Percentiles rank a stretch among this genome's conserved stretches.
Conservation (phyloP, 2,113 vertebrate species). For the Nymphicus hollandicus region DNA sequence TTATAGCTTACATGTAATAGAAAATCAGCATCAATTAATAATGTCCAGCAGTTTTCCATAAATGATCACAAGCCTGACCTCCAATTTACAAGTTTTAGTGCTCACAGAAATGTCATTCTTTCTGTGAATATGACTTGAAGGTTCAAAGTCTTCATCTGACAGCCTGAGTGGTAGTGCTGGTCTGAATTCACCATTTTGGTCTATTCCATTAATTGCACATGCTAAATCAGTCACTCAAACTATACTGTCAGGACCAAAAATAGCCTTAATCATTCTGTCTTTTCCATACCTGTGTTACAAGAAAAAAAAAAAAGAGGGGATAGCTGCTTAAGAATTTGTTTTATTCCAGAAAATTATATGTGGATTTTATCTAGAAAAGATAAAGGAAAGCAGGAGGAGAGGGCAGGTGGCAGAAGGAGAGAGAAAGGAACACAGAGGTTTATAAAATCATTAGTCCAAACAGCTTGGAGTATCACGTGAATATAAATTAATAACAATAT, state of each 20-base stretch:
- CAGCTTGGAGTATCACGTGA: not conserved
- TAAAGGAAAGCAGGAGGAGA: not conserved
- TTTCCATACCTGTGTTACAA: not conserved
- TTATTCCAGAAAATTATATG: not conserved
- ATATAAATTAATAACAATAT: not conserved
- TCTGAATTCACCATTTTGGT: not conserved
- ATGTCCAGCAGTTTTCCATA: not conserved
- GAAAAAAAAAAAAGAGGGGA: not conserved
- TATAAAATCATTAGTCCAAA: not conserved
- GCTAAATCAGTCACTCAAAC: not conserved
- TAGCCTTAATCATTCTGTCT: not conserved
- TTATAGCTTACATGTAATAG: not conserved
- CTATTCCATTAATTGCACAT: not conserved
- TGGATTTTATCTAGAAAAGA: not conserved
- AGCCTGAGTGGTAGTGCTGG: rapidly evolving
- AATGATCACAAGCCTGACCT: not conserved
- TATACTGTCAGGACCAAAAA: not conserved
- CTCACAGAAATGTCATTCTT: not conserved
- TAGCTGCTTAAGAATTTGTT: not conserved
- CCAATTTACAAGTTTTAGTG: not conserved
- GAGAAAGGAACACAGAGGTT: not conserved
- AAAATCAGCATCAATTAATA: not conserved
- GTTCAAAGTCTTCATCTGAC: not conserved
- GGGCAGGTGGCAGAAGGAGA: not conserved
- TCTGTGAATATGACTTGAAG: not conserved